Evolutionary conservation across 2,888 invertebrate species (phyloP).

Genomic region (Chrysodeixis includens): DNA sequence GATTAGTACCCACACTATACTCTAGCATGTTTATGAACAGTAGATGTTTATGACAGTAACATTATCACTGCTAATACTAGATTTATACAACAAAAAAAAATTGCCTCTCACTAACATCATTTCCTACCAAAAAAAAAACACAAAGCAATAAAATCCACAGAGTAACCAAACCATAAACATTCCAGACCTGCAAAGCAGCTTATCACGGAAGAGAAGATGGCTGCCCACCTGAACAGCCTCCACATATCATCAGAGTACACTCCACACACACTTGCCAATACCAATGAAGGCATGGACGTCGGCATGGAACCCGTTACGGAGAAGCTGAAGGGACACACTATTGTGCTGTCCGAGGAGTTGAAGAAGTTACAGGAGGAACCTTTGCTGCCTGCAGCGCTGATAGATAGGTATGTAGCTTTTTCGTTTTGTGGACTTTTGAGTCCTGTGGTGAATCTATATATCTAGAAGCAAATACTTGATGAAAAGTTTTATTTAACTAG

Average conservation of each 20-base stretch:
- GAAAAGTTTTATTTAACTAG: no score
- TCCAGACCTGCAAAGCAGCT: slow-evolving; percentile 91
- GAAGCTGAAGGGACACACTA: slow-evolving; percentile 86
- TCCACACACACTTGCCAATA: slow-evolving; percentile 67
- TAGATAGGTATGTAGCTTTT: slow-evolving; percentile 82
- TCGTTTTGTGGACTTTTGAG: background rate
- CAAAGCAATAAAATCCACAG: background rate
- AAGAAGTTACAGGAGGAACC: slow-evolving; percentile 91
- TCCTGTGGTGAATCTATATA: background rate
- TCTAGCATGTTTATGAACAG: no score
- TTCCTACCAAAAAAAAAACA: no score
- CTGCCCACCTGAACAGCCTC: slow-evolving; percentile 93
- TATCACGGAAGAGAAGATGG: slow-evolving; percentile 95
- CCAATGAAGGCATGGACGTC: slow-evolving; percentile 77
- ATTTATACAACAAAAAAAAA: no score
- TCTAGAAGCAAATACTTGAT: no score
- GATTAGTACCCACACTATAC: no score
- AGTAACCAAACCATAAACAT: slow-evolving; percentile 22
- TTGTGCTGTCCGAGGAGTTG: slow-evolving; percentile 92
- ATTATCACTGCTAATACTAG: no score
- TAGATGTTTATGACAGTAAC: no score
- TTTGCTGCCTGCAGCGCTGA: slow-evolving; percentile 91
- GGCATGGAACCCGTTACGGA: slow-evolving; percentile 70
- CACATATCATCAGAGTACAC: slow-evolving; percentile 91
- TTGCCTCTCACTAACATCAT: no score